phyloP scores from a whole-genome alignment of 2,888 invertebrate genomes.

The Diadegma fenestrale region DNA sequence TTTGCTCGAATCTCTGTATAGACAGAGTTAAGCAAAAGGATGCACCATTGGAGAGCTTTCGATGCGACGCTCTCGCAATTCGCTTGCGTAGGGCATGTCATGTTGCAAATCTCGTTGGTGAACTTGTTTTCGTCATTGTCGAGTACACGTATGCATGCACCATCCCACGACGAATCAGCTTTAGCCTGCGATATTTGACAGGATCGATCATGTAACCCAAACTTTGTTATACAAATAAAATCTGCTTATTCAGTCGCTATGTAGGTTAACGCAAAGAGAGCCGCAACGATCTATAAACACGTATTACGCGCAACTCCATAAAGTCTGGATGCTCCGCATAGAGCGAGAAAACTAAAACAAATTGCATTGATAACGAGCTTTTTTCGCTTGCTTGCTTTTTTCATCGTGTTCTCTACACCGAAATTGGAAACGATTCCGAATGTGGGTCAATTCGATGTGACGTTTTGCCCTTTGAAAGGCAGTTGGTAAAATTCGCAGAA shows the following conservation, averaged over 20 bases:
- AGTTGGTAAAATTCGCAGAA: background rate
- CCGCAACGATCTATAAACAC: background rate
- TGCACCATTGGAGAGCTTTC: constrained; percentile 28
- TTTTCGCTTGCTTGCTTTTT: background rate
- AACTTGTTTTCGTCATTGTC: constrained; percentile 42
- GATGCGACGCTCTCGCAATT: constrained; percentile 38
- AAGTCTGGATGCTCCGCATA: background rate
- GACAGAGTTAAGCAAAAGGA: constrained; percentile 11
- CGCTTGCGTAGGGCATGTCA: constrained; percentile 1
- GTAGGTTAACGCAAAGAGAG: background rate
- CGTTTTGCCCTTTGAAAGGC: background rate
- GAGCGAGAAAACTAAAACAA: background rate
- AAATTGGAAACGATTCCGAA: background rate
- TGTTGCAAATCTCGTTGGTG: constrained; percentile 14
- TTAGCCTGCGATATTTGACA: background rate
- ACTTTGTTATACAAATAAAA: background rate
- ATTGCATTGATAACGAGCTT: background rate
- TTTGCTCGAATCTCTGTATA: constrained; percentile 14
- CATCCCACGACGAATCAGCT: background rate
- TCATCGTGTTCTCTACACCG: background rate
- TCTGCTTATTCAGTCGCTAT: background rate
- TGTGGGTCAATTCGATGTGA: background rate
- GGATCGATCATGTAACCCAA: background rate
- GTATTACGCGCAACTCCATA: background rate
- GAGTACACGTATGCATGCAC: background rate